Conservation (phyloP, 2,113 vertebrate species). For the Nothocercus julius region DNA sequence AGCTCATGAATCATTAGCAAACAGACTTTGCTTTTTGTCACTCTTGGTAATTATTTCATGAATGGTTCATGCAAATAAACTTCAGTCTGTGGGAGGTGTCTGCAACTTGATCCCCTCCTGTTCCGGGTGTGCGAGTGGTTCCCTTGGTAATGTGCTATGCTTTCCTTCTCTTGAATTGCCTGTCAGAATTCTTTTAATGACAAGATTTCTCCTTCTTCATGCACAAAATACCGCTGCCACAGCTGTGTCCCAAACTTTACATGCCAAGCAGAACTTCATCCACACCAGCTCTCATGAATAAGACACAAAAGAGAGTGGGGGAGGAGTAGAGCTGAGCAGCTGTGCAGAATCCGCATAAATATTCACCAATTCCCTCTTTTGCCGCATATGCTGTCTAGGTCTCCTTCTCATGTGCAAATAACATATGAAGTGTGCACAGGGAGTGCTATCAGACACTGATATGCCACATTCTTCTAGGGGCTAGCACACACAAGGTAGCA, state of each 20-base stretch:
- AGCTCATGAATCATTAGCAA: constrained; percentile 68
- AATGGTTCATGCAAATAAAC: constrained; percentile 66
- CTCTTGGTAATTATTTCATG: constrained; percentile 66
- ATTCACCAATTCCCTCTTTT: constrained; percentile 44
- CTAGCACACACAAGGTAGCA: neutral
- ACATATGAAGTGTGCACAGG: neutral
- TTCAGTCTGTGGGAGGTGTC: constrained; percentile 31
- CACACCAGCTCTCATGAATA: constrained; percentile 54
- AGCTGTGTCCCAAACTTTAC: constrained; percentile 54
- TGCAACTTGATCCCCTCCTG: constrained; percentile 5
- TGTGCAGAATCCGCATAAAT: constrained; percentile 62
- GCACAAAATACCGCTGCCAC: constrained; percentile 3
- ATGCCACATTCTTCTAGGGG: neutral
- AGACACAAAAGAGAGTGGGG: constrained; percentile 55
- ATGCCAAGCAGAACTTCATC: constrained; percentile 52
- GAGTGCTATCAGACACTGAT: neutral
- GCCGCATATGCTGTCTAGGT: constrained; percentile 42
- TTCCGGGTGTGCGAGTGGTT: neutral
- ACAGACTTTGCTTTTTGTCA: constrained; percentile 61
- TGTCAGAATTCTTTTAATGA: constrained; percentile 44
- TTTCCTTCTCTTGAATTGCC: constrained; percentile 23
- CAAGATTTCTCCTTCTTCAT: constrained; percentile 1
- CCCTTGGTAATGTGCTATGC: neutral
- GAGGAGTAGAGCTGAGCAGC: constrained; percentile 54
- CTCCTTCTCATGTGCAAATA: constrained; percentile 22